Evolutionary conservation across 2,113 vertebrate genomes (phyloP).

Genomic region (Salvelinus alpinus): DNA sequence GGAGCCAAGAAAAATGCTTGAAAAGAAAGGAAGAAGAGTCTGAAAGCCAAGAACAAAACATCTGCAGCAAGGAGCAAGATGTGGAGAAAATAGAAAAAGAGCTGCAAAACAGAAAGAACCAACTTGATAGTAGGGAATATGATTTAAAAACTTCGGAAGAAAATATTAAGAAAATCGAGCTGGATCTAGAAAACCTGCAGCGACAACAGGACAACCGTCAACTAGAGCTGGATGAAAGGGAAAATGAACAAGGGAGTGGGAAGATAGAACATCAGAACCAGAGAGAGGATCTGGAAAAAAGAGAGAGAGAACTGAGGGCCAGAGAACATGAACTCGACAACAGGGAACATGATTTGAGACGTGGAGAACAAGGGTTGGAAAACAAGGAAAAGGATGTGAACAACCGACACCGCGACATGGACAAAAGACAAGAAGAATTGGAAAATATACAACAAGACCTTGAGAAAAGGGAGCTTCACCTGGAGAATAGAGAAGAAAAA

Average conservation of each 20-base stretch:
- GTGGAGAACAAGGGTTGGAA: no score
- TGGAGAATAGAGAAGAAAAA: background rate
- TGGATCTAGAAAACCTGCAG: no score
- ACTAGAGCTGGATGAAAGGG: no score
- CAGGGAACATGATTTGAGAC: background rate
- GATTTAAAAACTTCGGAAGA: constrained; percentile 1
- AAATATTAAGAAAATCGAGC: constrained; percentile 17
- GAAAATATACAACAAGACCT: background rate
- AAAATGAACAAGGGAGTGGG: no score
- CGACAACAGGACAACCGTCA: no score
- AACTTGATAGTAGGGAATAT: background rate
- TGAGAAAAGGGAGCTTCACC: background rate
- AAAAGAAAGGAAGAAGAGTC: no score
- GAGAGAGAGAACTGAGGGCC: constrained; percentile 58
- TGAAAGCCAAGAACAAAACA: no score
- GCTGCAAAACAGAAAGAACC: background rate
- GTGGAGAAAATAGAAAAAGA: no score
- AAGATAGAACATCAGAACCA: background rate
- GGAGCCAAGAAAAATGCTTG: background rate
- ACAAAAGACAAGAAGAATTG: no score
- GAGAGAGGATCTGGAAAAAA: constrained; percentile 33
- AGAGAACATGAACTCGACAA: constrained; percentile 63
- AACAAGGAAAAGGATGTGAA: no score
- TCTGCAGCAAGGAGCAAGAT: no score
- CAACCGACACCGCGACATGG: no score